These are phyloP conservation scores for Limnephilus auricula DNA, from an alignment of 2,888 invertebrate genomes.

Conservation along the genomic window DNA sequence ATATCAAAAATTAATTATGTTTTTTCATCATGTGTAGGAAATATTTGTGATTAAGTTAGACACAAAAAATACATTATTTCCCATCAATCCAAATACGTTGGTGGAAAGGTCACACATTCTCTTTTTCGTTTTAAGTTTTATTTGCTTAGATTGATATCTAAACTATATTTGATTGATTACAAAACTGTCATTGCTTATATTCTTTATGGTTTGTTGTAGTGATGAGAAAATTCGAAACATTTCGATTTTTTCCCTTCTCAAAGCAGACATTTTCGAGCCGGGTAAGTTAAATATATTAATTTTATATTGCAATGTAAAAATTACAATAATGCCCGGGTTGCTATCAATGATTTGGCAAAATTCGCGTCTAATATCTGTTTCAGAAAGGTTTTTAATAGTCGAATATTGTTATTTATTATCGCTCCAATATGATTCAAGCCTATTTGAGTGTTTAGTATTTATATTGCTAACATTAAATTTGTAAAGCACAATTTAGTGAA, in stretches of 20 bases:
- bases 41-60: not conserved
- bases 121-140: not conserved
- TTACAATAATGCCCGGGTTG: too few relatives aligned
- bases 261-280: not conserved
- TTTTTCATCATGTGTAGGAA: not conserved
- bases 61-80: not conserved
- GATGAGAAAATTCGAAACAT: not conserved
- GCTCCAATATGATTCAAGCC: not conserved
- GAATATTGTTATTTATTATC: not conserved
- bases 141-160: not conserved
- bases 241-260: not conserved
- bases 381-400: not conserved
- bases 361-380: not conserved
- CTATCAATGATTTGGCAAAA: not conserved
- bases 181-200: not conserved
- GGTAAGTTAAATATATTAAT: too few relatives aligned
- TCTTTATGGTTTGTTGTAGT: not conserved
- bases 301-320: too few relatives aligned
- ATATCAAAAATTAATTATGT: too few relatives aligned
- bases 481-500: too few relatives aligned
- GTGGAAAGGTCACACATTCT: not conserved
- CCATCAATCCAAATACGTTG: not conserved
- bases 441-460: too few relatives aligned
- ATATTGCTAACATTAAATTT: too few relatives aligned
- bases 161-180: not conserved